A percentile compares a stretch with the other conserved stretches of the same genome.
These are phyloP conservation scores for Vimba vimba DNA, from an alignment of 2,113 vertebrate species.

Conservation along the genomic window DNA sequence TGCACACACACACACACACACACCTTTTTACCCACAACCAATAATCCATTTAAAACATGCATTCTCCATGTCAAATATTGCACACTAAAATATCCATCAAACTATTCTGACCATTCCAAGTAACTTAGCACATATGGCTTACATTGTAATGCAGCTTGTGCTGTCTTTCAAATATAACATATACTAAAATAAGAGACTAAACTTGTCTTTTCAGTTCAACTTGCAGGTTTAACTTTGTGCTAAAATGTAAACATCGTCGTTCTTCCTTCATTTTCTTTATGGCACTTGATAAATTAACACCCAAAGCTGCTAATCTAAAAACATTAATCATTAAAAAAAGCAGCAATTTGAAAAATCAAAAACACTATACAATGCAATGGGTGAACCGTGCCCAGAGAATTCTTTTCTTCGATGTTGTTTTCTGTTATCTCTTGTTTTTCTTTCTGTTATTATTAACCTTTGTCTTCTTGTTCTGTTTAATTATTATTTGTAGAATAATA, in stretches of 20 bases:
- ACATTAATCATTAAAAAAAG: background rate
- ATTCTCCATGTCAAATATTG: background rate
- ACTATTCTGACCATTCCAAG: background rate
- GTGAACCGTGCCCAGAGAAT: background rate
- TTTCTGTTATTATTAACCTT: too few species aligned
- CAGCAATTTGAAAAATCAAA: background rate
- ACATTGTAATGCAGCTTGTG: background rate
- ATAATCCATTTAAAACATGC: background rate
- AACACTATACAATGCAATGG: background rate
- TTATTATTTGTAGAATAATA: too few species aligned
- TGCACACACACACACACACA: background rate
- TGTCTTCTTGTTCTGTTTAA: too few species aligned
- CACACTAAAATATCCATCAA: background rate
- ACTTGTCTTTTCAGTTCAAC: slow-evolving; percentile 6
- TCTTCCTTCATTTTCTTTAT: slow-evolving; percentile 22
- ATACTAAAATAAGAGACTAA: background rate
- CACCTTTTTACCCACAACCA: background rate
- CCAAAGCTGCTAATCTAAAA: background rate
- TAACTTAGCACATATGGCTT: slow-evolving; percentile 2
- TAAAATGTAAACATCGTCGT: slow-evolving; percentile 51
- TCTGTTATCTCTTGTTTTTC: too few species aligned
- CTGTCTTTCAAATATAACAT: background rate
- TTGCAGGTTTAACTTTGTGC: slow-evolving; percentile 21
- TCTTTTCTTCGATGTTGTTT: too few species aligned
- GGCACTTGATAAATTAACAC: slow-evolving; percentile 15